Conservation (phyloP, 2,888 invertebrate species). For the Andrena minutula region DNA sequence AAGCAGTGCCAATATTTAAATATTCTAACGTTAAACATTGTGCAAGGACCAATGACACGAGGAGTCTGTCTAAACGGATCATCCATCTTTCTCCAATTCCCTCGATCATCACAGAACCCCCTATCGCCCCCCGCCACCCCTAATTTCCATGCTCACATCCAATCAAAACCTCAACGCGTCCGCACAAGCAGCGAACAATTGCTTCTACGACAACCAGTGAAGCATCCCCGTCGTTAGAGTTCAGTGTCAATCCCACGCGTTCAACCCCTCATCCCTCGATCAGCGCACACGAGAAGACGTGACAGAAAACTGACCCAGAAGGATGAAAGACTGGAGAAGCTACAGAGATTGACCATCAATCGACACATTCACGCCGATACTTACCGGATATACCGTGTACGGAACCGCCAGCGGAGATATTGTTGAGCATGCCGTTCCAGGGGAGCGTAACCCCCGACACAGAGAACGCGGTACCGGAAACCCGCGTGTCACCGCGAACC, state of each 20-base stretch:
- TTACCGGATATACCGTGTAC: conserved; percentile 84
- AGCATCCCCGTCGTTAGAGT: not conserved
- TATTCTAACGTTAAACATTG: not conserved
- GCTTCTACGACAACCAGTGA: not conserved
- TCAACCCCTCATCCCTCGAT: not conserved
- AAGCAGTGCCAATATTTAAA: not conserved
- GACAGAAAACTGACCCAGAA: not conserved
- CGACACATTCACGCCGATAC: conserved; percentile 49
- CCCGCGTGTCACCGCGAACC: conserved; percentile 67
- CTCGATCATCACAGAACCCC: conserved; percentile 4
- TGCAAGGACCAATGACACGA: conserved; percentile 7
- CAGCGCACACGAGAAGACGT: not conserved
- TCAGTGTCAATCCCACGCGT: not conserved
- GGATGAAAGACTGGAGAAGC: not conserved
- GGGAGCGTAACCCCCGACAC: conserved; percentile 80
- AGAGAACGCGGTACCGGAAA: conserved; percentile 64
- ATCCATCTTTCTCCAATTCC: conserved; percentile 25
- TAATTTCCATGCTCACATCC: not conserved
- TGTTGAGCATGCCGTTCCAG: conserved; percentile 84
- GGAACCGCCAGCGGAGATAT: conserved; percentile 84
- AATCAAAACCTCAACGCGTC: not conserved
- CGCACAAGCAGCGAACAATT: not conserved
- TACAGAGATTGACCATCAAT: not conserved
- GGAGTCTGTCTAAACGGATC: conserved; percentile 1
- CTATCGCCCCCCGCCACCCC: not conserved